Evolutionary conservation across 2,797 vertebrate genomes (phyloP).

Genomic region (Sebastes itinus): DNA sequence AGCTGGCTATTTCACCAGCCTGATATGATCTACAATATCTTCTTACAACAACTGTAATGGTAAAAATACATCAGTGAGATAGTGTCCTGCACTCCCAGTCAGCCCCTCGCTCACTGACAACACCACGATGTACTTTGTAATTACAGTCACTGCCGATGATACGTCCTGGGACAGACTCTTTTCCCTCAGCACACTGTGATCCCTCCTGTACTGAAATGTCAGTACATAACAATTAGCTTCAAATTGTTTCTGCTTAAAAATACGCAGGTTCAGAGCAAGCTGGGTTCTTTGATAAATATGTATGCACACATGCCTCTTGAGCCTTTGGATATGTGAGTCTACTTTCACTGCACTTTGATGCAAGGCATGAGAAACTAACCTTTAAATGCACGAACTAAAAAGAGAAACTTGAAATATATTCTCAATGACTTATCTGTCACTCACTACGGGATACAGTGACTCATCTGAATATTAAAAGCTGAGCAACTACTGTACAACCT

Average conservation of each 20-base stretch:
- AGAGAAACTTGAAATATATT: constrained; percentile 32
- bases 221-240: constrained; percentile 41
- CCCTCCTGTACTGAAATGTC: constrained; percentile 34
- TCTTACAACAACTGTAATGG: constrained; percentile 19
- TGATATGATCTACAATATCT: constrained; percentile 26
- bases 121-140: constrained; percentile 4
- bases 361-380: constrained; percentile 3
- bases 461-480: constrained; percentile 40
- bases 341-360: constrained; percentile 16
- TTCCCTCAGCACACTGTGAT: not conserved
- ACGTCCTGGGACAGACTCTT: constrained; percentile 1
- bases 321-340: not conserved
- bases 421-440: constrained; percentile 11
- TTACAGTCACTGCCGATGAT: constrained; percentile 9
- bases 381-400: constrained; percentile 43
- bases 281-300: constrained; percentile 14
- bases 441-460: constrained; percentile 9
- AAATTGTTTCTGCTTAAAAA: constrained; percentile 35
- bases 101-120: not conserved
- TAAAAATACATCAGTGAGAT: constrained; percentile 2
- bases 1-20: constrained; percentile 9
- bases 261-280: constrained; percentile 12
- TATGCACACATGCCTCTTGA: not conserved
- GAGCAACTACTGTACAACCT: not conserved
- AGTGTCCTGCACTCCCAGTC: not conserved